Conservation (phyloP, 2,113 vertebrate species). For the Corvus hawaiiensis region DNA sequence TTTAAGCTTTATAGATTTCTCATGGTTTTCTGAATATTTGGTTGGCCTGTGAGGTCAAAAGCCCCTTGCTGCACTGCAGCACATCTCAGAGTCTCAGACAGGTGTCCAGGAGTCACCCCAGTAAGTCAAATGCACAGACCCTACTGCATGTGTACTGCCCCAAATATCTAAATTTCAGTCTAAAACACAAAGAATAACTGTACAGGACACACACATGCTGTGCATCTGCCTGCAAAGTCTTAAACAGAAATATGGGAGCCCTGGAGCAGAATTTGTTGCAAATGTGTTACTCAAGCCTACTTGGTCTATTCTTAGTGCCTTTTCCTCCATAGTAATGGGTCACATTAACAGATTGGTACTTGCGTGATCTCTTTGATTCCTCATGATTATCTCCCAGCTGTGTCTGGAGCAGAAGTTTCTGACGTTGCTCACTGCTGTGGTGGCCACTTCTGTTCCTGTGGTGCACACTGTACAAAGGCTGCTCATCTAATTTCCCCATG, state of each 20-base stretch:
- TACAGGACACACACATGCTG: not conserved
- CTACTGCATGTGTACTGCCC: rapidly evolving
- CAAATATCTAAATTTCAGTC: not conserved
- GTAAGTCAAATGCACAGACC: not conserved
- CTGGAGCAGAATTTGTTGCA: not conserved
- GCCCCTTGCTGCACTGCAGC: not conserved
- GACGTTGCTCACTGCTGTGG: not conserved
- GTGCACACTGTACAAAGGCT: not conserved
- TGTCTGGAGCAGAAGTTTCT: not conserved
- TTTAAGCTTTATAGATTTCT: not conserved
- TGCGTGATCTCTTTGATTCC: not conserved
- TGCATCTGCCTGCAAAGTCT: not conserved
- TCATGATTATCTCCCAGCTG: not conserved
- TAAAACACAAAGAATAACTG: not conserved
- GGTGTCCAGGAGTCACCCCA: not conserved
- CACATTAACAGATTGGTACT: not conserved
- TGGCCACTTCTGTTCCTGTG: not conserved
- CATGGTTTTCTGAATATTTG: not conserved
- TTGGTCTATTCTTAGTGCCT: not conserved
- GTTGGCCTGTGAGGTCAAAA: not conserved
- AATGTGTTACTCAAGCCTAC: not conserved
- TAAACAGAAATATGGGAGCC: not conserved
- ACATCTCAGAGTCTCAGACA: not conserved
- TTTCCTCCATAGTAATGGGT: not conserved
- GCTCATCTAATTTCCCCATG: not conserved